phyloP scores from a whole-genome alignment of 2,113 vertebrate species.

The Psophia crepitans region DNA sequence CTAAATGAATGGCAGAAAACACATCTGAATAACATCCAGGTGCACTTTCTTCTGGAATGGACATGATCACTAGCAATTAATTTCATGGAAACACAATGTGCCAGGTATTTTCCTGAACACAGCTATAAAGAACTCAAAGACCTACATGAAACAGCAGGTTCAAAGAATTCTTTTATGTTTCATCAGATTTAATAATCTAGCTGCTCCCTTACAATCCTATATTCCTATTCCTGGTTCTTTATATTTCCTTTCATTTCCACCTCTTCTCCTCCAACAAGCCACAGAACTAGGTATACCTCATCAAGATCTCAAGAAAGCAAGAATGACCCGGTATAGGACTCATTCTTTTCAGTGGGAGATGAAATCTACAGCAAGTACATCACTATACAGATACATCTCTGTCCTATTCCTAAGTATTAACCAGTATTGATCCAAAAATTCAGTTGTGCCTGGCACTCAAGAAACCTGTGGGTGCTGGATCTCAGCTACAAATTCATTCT shows the following conservation, averaged over 20 bases:
- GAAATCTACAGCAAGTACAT: neutral
- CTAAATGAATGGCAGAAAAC: neutral
- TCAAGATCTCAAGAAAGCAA: neutral
- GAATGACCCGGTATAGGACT: neutral
- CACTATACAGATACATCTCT: neutral
- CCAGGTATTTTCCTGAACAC: neutral
- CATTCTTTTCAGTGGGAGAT: neutral
- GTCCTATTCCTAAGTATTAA: neutral
- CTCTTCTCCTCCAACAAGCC: neutral
- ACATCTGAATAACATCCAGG: neutral
- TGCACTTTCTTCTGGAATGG: neutral
- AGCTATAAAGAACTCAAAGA: neutral
- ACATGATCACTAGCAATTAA: neutral
- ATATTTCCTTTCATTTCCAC: neutral
- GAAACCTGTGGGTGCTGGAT: neutral
- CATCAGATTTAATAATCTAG: neutral
- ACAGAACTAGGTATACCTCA: neutral
- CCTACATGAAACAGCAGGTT: neutral
- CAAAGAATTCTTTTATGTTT: neutral
- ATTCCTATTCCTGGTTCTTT: neutral
- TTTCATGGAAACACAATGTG: neutral
- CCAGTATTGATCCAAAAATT: neutral
- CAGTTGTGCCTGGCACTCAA: neutral
- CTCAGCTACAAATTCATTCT: neutral
- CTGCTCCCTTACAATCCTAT: neutral